Base-by-base conservation (phyloP, 2,797 vertebrate genomes). In the Notolabrus celidotus region DNA sequence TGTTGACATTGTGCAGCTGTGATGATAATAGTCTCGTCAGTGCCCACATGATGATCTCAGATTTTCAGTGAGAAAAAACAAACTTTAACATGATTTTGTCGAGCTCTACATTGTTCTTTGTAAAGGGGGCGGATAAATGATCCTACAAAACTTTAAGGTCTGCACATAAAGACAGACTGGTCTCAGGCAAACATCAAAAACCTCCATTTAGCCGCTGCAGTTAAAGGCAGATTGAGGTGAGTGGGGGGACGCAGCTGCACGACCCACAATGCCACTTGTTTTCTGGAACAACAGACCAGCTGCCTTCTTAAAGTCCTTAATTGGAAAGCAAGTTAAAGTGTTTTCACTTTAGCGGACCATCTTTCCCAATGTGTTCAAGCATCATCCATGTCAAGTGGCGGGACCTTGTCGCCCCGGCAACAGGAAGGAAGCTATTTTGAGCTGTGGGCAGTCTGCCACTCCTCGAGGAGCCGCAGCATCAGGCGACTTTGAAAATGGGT, bases 361-460 rank as follows among this genome's bases (percentile, higher is more conserved):
- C 74, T 72, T 83, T 68, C 68, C 64, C 61, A 76, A 86, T 83
- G 60, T 79, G 61, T 80, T 89, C 66, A 39, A 92, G 88, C 75
- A 85, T 86, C 86, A 68, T 89, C 74, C 65, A 60, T 77, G 78
- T 84, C 74, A 81, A 87, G 87, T 88, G 76, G 80, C 60, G 53
- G 88, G 84, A 92, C 90, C 86, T 67, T 55, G 92, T 94, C 88
- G 81, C 93, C 92, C 77, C 63, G 89, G 92, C 90, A 94, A 94
- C 93, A 82, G 78, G 88, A 80, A 86, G 72, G 86, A 85, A 92
- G 92, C 88, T 94, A 95, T 95, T 94, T 93, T 90, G 73, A 89
- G 92, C 79, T 1, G 14, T 49, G 80, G 88, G 82, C 88, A 79
- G 60, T 51, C 47, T 87, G 85, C 89, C 90, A 86, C 83, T 72